Percentiles rank a stretch among this genome's conserved stretches.
Evolutionary conservation across 2,113 vertebrate species (phyloP).

Genomic region (Sceloporus undulatus): DNA sequence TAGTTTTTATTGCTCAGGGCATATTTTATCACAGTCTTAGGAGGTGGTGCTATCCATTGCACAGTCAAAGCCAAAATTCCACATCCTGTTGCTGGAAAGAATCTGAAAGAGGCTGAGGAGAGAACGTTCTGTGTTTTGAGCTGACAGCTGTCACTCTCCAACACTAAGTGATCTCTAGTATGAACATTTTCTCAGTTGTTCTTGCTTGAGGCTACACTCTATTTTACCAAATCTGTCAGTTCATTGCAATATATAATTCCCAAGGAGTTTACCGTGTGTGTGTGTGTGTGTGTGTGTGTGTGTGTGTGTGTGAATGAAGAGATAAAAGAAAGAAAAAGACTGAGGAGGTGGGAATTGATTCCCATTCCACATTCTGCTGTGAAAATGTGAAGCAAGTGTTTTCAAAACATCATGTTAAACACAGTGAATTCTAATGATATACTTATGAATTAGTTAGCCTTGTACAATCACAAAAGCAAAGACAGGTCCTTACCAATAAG

Average conservation of each 20-base stretch:
- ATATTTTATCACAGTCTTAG: not conserved
- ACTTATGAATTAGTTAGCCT: not conserved
- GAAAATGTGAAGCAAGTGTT: not conserved
- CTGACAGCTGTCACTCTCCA: slow-evolving; percentile 37
- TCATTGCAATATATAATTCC: not conserved
- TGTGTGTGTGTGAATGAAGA: no score
- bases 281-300: no score
- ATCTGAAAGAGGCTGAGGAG: not conserved
- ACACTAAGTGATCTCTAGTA: slow-evolving; percentile 54
- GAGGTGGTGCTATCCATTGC: not conserved
- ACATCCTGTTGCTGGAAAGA: slow-evolving; percentile 13
- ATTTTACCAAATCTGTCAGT: slow-evolving; percentile 54
- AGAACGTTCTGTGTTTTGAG: slow-evolving; percentile 25
- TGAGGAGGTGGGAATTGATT: fast-evolving
- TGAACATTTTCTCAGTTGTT: slow-evolving; percentile 47
- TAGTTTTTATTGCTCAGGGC: not conserved
- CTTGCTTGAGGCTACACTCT: slow-evolving; percentile 43
- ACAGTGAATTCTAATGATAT: not conserved
- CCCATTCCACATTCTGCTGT: not conserved
- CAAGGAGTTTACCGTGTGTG: slow-evolving; percentile 18
- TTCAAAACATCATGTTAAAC: not conserved
- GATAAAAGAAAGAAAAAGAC: fast-evolving
- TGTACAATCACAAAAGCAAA: not conserved
- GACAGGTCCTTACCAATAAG: not conserved
- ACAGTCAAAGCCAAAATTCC: slow-evolving; percentile 12